Evolutionary conservation across 2,113 vertebrate genomes (phyloP), one percentile per base, ranked within the genome.

Genomic region (Mus spicilegus): DNA sequence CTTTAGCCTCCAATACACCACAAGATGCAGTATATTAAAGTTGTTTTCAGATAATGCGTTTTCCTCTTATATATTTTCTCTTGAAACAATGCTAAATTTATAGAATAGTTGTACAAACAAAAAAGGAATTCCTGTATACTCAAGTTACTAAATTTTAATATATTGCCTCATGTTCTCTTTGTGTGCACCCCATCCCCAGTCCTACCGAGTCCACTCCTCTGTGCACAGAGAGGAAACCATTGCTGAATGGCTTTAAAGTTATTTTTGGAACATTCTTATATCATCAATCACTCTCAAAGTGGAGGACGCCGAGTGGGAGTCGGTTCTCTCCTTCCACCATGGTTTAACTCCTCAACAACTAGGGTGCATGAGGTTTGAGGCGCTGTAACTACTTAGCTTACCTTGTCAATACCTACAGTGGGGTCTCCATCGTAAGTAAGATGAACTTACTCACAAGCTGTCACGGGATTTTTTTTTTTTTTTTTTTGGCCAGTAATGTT

Each of bases 301-400:
- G 51, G 49, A 56, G 30, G 51, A 36, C 30, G 36, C 6, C 17
- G 8, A 9, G 14, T 80, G 28, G 28, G 76, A 54, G 30, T 36
- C 30, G 17, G 76, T 70, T 65, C n/a, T 96, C 42, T 98, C 94
- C 84, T 92, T 69, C 65, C 75, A 1, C 97, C 99, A 99, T 4
- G 99, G 99, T 85, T 98, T 99, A 97, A 98, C 99, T 97, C 99
- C 99, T 80, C 99, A 99, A 77, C 99, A 99, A n/a, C 99, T 99
- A 0, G 99, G 99, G n/a, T 99, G 99, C 92, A 98, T 99, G 92
- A 97, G 99, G 61, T 99, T 98, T 99, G 90, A 99, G 99, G 99
- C 99, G 99, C 94, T 99, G 99, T 98, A 99, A 99, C 98, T 99
- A 99, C 96, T 98, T 99, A 98, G 99, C 99, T 94, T 99, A 99